Base-by-base conservation (phyloP, 2,888 invertebrate species). In the Teinopalpus imperialis region DNA sequence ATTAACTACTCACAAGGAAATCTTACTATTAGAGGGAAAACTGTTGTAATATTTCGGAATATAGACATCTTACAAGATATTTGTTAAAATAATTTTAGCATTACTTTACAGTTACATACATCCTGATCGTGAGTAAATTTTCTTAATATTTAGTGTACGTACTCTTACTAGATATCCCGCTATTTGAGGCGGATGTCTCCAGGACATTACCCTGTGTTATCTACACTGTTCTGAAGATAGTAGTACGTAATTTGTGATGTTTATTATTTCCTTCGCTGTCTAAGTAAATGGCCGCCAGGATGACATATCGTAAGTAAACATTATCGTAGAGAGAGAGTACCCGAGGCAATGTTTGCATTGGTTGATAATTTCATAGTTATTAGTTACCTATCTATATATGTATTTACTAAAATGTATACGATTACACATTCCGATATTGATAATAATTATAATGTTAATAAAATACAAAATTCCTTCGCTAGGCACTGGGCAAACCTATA, bases 161-260 rank as follows among this genome's bases (percentile, higher is more conserved):
- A 13, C 12, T 6, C 8, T 14, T 9, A 37, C 36, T 32, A 27
- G 48, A 43, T 9, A 9, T 46, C 9, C 37, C 26, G 27, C 18
- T 49, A 48, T 36, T 29, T 14, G 32, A 48, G 21, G 23, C 54
- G 68, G 69, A 67, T 63, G 66, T 69, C 63, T 65, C 49, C 64
- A 74, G 76, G 72, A 74, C 75, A 63, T 70, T 72, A 73, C 69
- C 67, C 74, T 52, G 52, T 40, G 54, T 77, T 79, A 81, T 81
- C 81, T 62, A 51, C 43, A 52, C 56, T 66, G 64, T 63, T 59
- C 55, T 53, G 50, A 53, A 57, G 69, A 67, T 66, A 70, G 63
- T 56, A 60, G 61, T 61, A 49, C 50, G 61, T 67, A 63, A 67
- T 64, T 66, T 67, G 59, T 68, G 64, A 63, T 60, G 51, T 61